Conservation (phyloP, 1,140 invertebrate genomes). For the Drosophila yakuba region DNA sequence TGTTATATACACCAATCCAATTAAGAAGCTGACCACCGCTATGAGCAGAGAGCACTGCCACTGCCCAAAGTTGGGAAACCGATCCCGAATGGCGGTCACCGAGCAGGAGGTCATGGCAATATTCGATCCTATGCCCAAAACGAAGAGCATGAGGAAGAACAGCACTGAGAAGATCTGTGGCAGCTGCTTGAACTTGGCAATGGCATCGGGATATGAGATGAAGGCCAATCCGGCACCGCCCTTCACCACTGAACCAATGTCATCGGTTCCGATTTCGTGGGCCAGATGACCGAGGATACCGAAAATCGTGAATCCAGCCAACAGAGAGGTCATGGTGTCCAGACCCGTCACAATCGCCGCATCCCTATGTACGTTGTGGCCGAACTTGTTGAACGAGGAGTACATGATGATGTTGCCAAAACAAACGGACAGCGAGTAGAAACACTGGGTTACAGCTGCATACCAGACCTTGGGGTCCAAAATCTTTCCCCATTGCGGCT, state of each 20-base stretch:
- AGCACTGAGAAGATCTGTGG: constrained; percentile 94
- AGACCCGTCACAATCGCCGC: constrained; percentile 91
- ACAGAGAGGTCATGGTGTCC: constrained; percentile 92
- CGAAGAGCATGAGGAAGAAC: constrained; percentile 95
- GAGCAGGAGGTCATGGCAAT: constrained; percentile 89
- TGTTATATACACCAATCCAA: constrained; percentile 90
- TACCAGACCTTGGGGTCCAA: constrained; percentile 91
- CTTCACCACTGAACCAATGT: constrained; percentile 86
- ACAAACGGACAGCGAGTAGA: constrained; percentile 93
- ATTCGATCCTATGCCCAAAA: constrained; percentile 91
- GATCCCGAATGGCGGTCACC: constrained; percentile 89
- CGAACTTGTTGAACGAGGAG: constrained; percentile 93
- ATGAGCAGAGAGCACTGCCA: constrained; percentile 86
- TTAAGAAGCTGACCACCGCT: constrained; percentile 87
- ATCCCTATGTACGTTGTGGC: constrained; percentile 92
- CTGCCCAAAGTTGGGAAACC: constrained; percentile 88
- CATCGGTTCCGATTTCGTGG: constrained; percentile 87
- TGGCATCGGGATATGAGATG: constrained; percentile 95
- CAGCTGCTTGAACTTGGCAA: constrained; percentile 91
- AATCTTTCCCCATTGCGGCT: constrained; percentile 89
- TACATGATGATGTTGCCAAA: constrained; percentile 93
- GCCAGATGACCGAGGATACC: constrained; percentile 92
- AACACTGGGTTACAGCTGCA: constrained; percentile 93
- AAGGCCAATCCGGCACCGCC: constrained; percentile 92
- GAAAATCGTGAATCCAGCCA: constrained; percentile 95